These are phyloP conservation scores for Hippoglossus stenolepis DNA, from an alignment of 2,113 vertebrate species.

Conservation along the genomic window DNA sequence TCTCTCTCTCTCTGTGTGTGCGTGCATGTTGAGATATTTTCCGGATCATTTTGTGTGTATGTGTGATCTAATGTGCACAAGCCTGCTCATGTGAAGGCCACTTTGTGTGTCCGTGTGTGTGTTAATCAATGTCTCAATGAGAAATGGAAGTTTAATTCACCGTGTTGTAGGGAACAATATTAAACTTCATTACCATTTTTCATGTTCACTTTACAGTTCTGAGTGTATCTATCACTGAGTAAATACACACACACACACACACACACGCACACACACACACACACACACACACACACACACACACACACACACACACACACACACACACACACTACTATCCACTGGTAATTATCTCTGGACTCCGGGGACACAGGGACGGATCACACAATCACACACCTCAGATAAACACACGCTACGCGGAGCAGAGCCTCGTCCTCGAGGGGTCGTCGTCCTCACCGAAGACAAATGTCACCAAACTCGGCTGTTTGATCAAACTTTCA, in stretches of 20 bases:
- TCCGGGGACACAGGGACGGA: conserved; percentile 13
- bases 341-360: conserved; percentile 36
- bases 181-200: conserved; percentile 64
- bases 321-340: conserved; percentile 18
- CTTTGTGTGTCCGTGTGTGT: conserved; percentile 15
- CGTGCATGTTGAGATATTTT: conserved; percentile 19
- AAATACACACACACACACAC: conserved; percentile 27
- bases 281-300: conserved; percentile 26
- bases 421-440: background rate
- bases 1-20: background rate
- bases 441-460: conserved; percentile 14
- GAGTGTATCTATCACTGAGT: conserved; percentile 50
- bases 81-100: conserved; percentile 9
- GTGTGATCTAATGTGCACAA: background rate
- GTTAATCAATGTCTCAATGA: conserved; percentile 59
- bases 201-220: conserved; percentile 59
- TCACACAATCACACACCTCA: conserved; percentile 28
- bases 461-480: conserved; percentile 31
- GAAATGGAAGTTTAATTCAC: conserved; percentile 74
- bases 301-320: background rate
- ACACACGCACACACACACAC: too few relatives aligned
- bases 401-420: conserved; percentile 2
- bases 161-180: conserved; percentile 61
- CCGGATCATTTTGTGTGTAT: background rate
- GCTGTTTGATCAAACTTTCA: background rate